phyloP scores from a whole-genome alignment of 2,113 vertebrate species.

The Nerophis lumbriciformis region DNA sequence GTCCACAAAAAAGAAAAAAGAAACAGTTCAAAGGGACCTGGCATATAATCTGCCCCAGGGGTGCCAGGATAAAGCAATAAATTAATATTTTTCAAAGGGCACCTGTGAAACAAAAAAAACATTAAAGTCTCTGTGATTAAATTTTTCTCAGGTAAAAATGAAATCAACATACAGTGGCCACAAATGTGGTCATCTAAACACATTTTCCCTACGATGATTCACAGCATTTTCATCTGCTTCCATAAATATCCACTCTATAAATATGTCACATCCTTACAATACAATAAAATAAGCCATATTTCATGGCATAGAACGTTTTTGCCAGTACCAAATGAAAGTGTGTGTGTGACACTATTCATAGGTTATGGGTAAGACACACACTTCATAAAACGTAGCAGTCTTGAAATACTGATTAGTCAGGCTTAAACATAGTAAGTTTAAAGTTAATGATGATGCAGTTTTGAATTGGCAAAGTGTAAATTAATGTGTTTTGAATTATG shows the following conservation, averaged over 20 bases:
- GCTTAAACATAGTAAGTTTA: neutral
- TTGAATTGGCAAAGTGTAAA: neutral
- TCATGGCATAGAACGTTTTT: conserved; percentile 53
- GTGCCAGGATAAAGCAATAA: conserved; percentile 64
- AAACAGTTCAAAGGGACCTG: conserved; percentile 69
- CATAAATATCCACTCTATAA: conserved; percentile 74
- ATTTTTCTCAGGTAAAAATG: conserved; percentile 66
- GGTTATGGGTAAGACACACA: neutral
- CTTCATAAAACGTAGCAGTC: neutral
- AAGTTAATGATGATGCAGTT: neutral
- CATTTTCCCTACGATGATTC: conserved; percentile 68
- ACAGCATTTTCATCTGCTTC: conserved; percentile 70
- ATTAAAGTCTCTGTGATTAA: conserved; percentile 68
- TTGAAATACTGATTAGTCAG: neutral
- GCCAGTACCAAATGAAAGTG: conserved; percentile 15
- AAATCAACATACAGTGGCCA: conserved; percentile 72
- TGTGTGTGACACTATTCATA: conserved; percentile 18
- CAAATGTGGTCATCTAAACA: conserved; percentile 71
- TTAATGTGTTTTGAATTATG: neutral
- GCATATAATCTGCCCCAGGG: conserved; percentile 53
- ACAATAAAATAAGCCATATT: conserved; percentile 74
- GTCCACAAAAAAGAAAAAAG: conserved; percentile 62
- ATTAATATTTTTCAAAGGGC: conserved; percentile 64
- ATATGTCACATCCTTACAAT: conserved; percentile 70
- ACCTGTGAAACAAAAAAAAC: conserved; percentile 71